phyloP scores from a whole-genome alignment of 2,113 vertebrate genomes.

The Eleginops maclovinus region DNA sequence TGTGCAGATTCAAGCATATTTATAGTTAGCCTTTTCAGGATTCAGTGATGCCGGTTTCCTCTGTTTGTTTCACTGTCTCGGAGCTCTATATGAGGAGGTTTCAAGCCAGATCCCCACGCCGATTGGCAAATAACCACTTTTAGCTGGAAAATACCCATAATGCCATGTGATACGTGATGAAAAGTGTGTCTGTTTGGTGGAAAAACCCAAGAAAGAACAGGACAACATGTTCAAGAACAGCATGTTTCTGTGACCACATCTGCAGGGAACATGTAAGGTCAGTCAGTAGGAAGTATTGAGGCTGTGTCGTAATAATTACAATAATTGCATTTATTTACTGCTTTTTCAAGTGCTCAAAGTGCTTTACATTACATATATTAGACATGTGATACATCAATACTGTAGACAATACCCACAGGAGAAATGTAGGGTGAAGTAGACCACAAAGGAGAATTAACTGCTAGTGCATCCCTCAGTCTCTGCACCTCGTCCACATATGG shows the following conservation, averaged over 20 bases:
- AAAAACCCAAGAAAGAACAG: constrained; percentile 34
- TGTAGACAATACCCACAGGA: too few species aligned
- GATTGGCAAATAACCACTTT: constrained; percentile 30
- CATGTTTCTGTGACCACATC: neutral
- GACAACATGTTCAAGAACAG: neutral
- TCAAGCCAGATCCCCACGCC: constrained; percentile 16
- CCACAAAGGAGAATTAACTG: too few species aligned
- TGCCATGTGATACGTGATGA: neutral
- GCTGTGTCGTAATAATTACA: neutral
- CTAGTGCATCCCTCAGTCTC: too few species aligned
- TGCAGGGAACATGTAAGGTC: neutral
- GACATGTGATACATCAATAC: too few species aligned
- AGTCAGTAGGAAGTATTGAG: neutral
- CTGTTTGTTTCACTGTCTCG: constrained; percentile 71
- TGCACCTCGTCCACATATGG: too few species aligned
- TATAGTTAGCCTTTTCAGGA: constrained; percentile 54
- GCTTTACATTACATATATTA: too few species aligned
- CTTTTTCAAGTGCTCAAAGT: too few species aligned
- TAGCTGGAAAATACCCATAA: neutral
- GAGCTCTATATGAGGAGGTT: constrained; percentile 52
- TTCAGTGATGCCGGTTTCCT: constrained; percentile 64
- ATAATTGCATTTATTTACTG: too few species aligned
- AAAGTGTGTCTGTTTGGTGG: neutral
- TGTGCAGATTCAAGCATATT: constrained; percentile 64
- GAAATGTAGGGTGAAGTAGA: too few species aligned